Evolutionary conservation across 2,888 invertebrate genomes (phyloP).

Genomic region (Trilocha varians): DNA sequence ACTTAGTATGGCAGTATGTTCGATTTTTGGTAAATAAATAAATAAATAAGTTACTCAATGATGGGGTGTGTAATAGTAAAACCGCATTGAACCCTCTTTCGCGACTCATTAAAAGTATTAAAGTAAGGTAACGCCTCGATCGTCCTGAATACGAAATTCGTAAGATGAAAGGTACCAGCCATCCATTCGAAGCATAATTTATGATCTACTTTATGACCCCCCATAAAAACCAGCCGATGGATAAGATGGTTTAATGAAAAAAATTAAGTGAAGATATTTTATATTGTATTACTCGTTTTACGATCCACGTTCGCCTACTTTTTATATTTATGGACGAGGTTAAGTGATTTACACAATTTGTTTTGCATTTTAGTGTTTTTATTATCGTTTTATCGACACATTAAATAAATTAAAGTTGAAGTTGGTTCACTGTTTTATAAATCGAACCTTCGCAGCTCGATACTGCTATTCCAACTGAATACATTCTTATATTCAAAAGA

Average conservation of each 20-base stretch:
- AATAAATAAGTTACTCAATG: too few species aligned
- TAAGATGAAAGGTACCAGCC: conserved; percentile 23
- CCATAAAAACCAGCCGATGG: conserved; percentile 32
- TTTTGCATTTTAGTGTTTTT: neutral
- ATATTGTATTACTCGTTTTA: conserved; percentile 17
- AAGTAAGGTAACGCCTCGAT: conserved; percentile 19
- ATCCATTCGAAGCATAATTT: conserved; percentile 40
- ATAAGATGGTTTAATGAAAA: conserved; percentile 30
- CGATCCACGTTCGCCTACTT: neutral
- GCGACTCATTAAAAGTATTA: conserved; percentile 29
- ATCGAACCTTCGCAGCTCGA: too few species aligned
- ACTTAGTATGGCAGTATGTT: too few species aligned
- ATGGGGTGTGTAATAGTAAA: neutral
- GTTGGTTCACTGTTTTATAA: too few species aligned
- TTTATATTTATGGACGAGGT: neutral
- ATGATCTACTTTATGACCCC: conserved; percentile 39
- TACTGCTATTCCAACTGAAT: too few species aligned
- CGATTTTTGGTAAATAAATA: too few species aligned
- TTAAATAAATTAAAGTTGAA: too few species aligned
- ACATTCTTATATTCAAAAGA: too few species aligned
- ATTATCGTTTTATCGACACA: neutral
- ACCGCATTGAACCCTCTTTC: neutral
- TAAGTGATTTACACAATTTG: neutral
- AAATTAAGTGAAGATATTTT: conserved; percentile 31
- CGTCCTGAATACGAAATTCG: conserved; percentile 28